Conservation (phyloP, 2,797 vertebrate genomes). For the Hypotaenidia philippensis region DNA sequence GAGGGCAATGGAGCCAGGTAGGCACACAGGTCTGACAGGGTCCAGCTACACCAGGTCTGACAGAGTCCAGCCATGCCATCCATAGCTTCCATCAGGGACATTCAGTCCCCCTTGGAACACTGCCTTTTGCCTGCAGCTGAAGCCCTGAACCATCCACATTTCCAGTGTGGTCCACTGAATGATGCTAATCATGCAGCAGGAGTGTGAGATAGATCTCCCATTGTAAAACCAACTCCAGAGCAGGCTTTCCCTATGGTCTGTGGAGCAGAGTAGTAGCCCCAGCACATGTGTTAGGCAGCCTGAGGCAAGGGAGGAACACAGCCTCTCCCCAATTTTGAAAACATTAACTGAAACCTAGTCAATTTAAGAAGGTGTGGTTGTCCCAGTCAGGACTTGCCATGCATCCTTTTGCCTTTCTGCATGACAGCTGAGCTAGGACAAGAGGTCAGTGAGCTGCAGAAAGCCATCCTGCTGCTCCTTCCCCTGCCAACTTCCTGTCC, state of each 20-base stretch:
- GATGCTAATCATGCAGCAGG: background rate
- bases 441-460: background rate
- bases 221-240: background rate
- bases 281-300: background rate
- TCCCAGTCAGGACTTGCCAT: background rate
- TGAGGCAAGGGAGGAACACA: background rate
- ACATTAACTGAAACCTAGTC: background rate
- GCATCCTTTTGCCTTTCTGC: rapidly evolving
- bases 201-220: background rate
- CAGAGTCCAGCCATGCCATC: background rate
- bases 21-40: background rate
- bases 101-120: rapidly evolving
- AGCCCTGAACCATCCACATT: background rate
- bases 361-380: background rate
- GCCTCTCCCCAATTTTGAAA: background rate
- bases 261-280: background rate
- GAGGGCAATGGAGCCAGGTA: background rate
- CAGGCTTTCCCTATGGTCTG: background rate
- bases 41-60: background rate
- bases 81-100: background rate
- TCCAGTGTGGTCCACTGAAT: background rate
- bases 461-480: background rate
- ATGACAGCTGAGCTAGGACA: background rate
- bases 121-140: background rate
- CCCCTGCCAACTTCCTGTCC: background rate